Conservation (phyloP, 2,797 vertebrate species). For the Neosalanx taihuensis region DNA sequence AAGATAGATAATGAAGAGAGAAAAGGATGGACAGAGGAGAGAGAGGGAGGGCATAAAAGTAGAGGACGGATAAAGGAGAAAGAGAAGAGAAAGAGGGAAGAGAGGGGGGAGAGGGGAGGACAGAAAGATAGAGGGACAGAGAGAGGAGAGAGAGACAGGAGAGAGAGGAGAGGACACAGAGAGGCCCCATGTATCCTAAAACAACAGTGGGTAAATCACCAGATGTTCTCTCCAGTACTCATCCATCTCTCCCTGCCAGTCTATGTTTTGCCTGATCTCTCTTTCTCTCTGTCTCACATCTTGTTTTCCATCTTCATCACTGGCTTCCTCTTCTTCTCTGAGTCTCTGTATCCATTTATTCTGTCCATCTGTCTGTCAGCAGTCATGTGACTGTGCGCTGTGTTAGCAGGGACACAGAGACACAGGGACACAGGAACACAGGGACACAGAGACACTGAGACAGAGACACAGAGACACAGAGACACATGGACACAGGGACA, state of each 20-base stretch:
- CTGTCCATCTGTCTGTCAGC: conserved; percentile 7
- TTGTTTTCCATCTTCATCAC: neutral
- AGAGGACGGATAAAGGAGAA: too few species aligned
- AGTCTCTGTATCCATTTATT: neutral
- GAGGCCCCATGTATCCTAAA: neutral
- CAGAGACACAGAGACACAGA: too few species aligned
- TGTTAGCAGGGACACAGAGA: neutral
- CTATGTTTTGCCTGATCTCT: neutral
- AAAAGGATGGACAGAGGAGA: too few species aligned
- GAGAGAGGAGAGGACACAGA: neutral
- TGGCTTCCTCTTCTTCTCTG: neutral
- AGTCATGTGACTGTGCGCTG: conserved; percentile 1
- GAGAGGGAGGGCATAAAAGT: too few species aligned
- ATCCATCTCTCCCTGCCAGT: neutral
- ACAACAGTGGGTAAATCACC: neutral
- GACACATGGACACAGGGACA: too few species aligned
- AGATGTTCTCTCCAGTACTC: neutral
- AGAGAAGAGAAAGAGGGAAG: too few species aligned
- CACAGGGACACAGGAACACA: too few species aligned
- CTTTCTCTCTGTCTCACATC: neutral
- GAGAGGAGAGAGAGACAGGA: too few species aligned
- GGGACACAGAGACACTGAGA: neutral
- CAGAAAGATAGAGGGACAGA: fast-evolving
- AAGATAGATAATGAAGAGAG: too few species aligned
- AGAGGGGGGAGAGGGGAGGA: too few species aligned